A percentile compares a stretch with the other conserved stretches of the same genome.
phyloP scores from a whole-genome alignment of 1,140 invertebrate genomes.

The Kradibia gibbosae region DNA sequence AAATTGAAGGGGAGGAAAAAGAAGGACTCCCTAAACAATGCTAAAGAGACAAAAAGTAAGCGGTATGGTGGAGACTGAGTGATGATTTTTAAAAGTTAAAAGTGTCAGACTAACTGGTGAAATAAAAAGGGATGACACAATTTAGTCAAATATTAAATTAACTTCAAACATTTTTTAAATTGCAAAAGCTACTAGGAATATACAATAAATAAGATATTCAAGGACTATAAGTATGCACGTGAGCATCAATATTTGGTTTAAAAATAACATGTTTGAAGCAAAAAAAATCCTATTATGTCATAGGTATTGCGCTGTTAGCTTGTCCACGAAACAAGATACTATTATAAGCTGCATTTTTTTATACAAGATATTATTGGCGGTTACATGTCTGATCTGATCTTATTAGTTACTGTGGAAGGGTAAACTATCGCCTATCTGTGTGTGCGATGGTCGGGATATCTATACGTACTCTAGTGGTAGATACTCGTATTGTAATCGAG shows the following conservation, averaged over 20 bases:
- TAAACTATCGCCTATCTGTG: not conserved
- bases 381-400: no score
- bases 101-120: not conserved
- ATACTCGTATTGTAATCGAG: no score
- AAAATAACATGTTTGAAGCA: no score
- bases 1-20: not conserved
- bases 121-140: not conserved
- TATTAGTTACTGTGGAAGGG: not conserved
- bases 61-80: conserved; percentile 21
- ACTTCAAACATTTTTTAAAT: conserved; percentile 21
- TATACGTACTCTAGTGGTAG: not conserved
- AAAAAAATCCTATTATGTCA: not conserved
- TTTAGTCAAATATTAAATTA: conserved; percentile 36
- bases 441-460: not conserved
- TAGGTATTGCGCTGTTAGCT: no score
- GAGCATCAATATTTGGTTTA: no score
- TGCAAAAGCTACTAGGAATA: not conserved
- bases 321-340: no score
- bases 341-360: no score
- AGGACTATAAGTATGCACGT: not conserved
- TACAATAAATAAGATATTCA: not conserved
- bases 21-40: not conserved
- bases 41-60: conserved; percentile 13
- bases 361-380: no score
- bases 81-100: conserved; percentile 35